Evolutionary conservation across 2,888 invertebrate species (phyloP).

Genomic region (Thereva nobilitata): DNA sequence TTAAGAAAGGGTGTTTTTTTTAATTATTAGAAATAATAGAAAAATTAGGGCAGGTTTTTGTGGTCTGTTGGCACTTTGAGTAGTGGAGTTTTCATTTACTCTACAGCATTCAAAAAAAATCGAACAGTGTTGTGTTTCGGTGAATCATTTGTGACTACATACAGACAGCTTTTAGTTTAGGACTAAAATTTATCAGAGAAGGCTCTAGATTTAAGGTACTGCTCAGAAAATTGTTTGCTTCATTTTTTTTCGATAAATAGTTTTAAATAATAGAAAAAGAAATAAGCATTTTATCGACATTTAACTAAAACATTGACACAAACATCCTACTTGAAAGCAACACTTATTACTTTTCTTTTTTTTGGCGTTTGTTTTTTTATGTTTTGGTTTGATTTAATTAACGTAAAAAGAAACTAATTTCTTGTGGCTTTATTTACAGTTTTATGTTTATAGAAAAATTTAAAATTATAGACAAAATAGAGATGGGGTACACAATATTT

Average conservation of each 20-base stretch:
- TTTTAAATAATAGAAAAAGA: constrained; percentile 14
- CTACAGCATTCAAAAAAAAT: constrained; percentile 26
- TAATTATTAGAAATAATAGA: constrained; percentile 10
- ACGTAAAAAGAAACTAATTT: neutral
- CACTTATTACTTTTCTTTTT: constrained; percentile 20
- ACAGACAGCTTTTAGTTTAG: constrained; percentile 17
- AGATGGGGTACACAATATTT: too few relatives aligned
- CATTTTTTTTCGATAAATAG: constrained; percentile 14
- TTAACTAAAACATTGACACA: constrained; percentile 37
- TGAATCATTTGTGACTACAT: constrained; percentile 27
- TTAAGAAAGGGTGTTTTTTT: constrained; percentile 11
- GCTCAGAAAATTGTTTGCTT: constrained; percentile 23
- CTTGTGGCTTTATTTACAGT: constrained; percentile 13
- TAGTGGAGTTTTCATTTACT: constrained; percentile 13
- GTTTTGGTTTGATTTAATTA: constrained; percentile 8
- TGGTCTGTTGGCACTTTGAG: constrained; percentile 10
- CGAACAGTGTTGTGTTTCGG: constrained; percentile 31
- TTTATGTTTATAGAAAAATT: constrained; percentile 20
- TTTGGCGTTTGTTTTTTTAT: constrained; percentile 32
- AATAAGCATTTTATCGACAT: constrained; percentile 23
- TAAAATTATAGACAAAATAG: neutral
- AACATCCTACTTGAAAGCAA: constrained; percentile 36
- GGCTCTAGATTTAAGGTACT: constrained; percentile 17
- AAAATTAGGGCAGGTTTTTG: neutral
- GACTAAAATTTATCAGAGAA: constrained; percentile 2